Evolutionary conservation across 2,797 vertebrate species (phyloP).

Genomic region (Agapornis canus): DNA sequence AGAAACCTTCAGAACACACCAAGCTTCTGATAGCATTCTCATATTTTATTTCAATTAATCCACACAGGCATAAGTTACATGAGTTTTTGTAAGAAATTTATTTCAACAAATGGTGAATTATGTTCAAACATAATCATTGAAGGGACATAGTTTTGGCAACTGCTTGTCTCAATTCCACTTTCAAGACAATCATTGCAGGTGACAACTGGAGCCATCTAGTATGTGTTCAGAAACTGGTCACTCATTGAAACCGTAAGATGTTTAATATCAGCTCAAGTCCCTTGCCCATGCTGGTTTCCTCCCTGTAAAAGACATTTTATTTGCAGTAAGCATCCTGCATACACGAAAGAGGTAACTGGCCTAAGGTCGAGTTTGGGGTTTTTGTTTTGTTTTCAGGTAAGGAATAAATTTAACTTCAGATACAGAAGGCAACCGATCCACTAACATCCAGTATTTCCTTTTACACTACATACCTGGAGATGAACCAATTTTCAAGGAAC

Average conservation of each 20-base stretch:
- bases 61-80: neutral
- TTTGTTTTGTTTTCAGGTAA: neutral
- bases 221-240: neutral
- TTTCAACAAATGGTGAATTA: neutral
- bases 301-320: neutral
- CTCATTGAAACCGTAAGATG: neutral
- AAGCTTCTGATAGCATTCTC: neutral
- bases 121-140: neutral
- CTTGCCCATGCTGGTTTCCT: neutral
- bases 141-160: neutral
- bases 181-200: neutral
- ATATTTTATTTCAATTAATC: constrained; percentile 3
- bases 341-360: neutral
- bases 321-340: neutral
- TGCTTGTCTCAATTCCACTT: neutral
- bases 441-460: neutral
- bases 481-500: neutral
- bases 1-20: neutral
- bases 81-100: neutral
- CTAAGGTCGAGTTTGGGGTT: rapidly evolving
- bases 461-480: neutral
- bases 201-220: neutral
- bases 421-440: neutral
- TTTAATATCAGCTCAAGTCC: neutral
- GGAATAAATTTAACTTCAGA: neutral